phyloP scores from a whole-genome alignment of 2,113 vertebrate genomes.

The Erinaceus europaeus region DNA sequence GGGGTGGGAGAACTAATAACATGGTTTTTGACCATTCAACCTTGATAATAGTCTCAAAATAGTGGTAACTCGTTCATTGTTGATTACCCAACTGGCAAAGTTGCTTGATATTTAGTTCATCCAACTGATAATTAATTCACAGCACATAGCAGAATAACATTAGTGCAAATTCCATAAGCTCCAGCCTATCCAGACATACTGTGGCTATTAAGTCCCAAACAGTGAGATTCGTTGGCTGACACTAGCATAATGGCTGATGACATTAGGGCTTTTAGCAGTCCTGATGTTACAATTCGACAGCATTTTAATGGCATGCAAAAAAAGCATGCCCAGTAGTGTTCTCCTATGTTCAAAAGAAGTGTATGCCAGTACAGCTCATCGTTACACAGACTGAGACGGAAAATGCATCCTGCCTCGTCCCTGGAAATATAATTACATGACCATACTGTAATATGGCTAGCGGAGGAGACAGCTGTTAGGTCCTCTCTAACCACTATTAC shows the following conservation, averaged over 20 bases:
- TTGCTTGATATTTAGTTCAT: slow-evolving; percentile 39
- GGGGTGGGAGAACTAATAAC: neutral
- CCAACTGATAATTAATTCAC: slow-evolving; percentile 15
- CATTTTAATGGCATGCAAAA: slow-evolving; percentile 25
- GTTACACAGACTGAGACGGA: neutral
- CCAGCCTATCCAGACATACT: neutral
- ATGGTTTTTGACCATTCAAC: neutral
- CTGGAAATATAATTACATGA: slow-evolving; percentile 50
- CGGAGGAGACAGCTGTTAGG: slow-evolving; percentile 36
- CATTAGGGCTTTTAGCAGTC: slow-evolving; percentile 30
- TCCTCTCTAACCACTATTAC: neutral
- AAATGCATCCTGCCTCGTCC: slow-evolving; percentile 40
- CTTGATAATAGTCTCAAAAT: neutral
- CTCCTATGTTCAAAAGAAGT: neutral
- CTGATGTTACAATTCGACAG: slow-evolving; percentile 30
- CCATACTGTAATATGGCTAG: slow-evolving; percentile 15
- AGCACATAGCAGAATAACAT: slow-evolving; percentile 32
- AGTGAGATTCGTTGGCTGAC: slow-evolving; percentile 47
- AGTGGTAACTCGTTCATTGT: slow-evolving; percentile 27
- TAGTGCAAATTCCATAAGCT: slow-evolving; percentile 36
- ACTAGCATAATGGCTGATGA: slow-evolving; percentile 23
- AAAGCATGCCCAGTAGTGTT: neutral
- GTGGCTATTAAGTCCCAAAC: slow-evolving; percentile 3
- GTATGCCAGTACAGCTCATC: slow-evolving; percentile 1
- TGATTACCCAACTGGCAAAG: slow-evolving; percentile 49